These are phyloP conservation scores for Ornithoptera alexandrae DNA, from an alignment of 2,888 invertebrate species.

Conservation along the genomic window DNA sequence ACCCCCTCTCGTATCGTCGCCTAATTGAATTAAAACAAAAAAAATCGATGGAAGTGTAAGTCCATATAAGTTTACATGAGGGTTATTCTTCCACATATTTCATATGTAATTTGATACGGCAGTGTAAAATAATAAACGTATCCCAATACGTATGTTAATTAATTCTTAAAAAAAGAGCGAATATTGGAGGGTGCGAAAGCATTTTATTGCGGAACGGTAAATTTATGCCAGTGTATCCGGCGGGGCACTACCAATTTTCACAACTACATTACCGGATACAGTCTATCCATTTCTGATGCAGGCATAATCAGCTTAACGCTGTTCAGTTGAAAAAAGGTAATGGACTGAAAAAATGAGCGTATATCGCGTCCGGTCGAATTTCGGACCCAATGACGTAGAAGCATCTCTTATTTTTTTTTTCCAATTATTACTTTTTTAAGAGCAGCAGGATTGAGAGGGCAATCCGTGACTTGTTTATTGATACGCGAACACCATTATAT, in stretches of 20 bases:
- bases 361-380: constrained; percentile 34
- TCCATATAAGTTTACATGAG: no score
- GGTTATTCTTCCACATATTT: no score
- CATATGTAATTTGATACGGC: no score
- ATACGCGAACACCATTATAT: no score
- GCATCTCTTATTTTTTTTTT: background rate
- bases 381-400: constrained; percentile 29
- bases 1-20: no score
- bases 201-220: constrained; percentile 15
- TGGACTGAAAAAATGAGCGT: constrained; percentile 57
- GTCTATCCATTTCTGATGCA: constrained; percentile 50
- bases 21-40: no score
- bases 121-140: background rate
- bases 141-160: background rate
- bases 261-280: constrained; percentile 28
- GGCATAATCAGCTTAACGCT: constrained; percentile 65
- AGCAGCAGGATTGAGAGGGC: no score
- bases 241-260: constrained; percentile 31
- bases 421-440: background rate
- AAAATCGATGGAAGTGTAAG: no score
- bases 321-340: constrained; percentile 60
- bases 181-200: background rate
- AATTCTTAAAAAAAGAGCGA: background rate
- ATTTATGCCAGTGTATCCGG: constrained; percentile 16
- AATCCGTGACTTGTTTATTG: no score